Evolutionary conservation across 1,140 invertebrate species (phyloP).

Genomic region (Steinernema khuongi): DNA sequence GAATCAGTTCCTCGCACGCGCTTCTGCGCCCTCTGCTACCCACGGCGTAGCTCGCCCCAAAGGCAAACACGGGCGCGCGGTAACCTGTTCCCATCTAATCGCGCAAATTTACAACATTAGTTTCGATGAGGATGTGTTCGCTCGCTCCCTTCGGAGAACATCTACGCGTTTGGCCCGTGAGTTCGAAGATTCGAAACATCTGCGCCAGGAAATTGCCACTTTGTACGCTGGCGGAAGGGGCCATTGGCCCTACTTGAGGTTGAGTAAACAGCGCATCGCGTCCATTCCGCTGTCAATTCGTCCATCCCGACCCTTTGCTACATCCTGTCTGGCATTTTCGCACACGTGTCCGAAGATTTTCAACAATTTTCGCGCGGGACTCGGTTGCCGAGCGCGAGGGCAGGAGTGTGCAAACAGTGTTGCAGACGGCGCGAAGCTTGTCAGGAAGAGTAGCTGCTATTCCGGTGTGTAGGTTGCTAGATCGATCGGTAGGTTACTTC

Average conservation of each 20-base stretch:
- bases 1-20: background rate
- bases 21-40: background rate
- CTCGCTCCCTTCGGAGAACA: background rate
- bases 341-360: too few species aligned
- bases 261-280: background rate
- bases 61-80: background rate
- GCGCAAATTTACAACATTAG: constrained; percentile 5
- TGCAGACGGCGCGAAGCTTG: too few species aligned
- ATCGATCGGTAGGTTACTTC: too few species aligned
- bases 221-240: background rate
- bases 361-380: too few species aligned
- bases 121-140: too few species aligned
- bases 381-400: too few species aligned
- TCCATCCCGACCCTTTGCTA: too few species aligned
- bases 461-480: too few species aligned
- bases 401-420: too few species aligned
- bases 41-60: background rate
- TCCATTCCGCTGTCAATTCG: background rate
- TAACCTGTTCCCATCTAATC: constrained; percentile 12
- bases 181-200: background rate
- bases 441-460: too few species aligned
- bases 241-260: background rate
- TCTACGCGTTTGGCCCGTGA: background rate
- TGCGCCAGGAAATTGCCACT: background rate
- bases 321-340: too few species aligned